Evolutionary conservation across 2,113 vertebrate species (phyloP), one percentile per base, ranked within the genome.

Genomic region (Forbesichthys agassizii): DNA sequence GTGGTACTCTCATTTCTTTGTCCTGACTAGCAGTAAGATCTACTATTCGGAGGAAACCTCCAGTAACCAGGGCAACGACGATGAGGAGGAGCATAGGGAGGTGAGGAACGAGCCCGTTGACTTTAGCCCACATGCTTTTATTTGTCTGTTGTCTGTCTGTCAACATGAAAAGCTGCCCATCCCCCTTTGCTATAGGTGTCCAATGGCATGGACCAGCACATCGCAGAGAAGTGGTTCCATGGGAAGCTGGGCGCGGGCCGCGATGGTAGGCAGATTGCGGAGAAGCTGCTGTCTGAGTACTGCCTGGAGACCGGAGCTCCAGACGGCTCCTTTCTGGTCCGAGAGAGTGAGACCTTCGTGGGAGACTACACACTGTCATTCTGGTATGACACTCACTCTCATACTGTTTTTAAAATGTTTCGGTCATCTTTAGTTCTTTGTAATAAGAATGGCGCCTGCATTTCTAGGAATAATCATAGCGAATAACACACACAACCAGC

Each of bases 281-380:
- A 99, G 85, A 92, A 96, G 55, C 91, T 99, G 62, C 92, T 99
- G 74, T 96, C 94, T 0, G 96, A 99, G 61, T 99, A 98, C 80
- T 99, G 97, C 88, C 91, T 95, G 0, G 96, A 98, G 88, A 98
- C 97, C 0, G 96, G 96, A 0, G 96, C 96, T 0, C 96, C 96
- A 0, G 96, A 99, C 0, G 98, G 98, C 56, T 98, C 98, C 72
- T 99, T 99, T 89, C 92, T 99, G 0, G 97, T 99, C 83, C 93
- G 98, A 0, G 97, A 99, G 92, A 99, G 98, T 11, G 97, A 99
- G 93, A 98, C 96, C 11, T 99, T 98, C 3, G 95, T 98, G 1
- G 98, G 98, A 33, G 96, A 99, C 91, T 98, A 98, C 89, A 98
- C 97, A 0, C 92, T 99, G 10, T 99, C 98, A n/a, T 99, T 99